Conservation (phyloP, 2,888 invertebrate genomes). For the Endomychus coccineus region DNA sequence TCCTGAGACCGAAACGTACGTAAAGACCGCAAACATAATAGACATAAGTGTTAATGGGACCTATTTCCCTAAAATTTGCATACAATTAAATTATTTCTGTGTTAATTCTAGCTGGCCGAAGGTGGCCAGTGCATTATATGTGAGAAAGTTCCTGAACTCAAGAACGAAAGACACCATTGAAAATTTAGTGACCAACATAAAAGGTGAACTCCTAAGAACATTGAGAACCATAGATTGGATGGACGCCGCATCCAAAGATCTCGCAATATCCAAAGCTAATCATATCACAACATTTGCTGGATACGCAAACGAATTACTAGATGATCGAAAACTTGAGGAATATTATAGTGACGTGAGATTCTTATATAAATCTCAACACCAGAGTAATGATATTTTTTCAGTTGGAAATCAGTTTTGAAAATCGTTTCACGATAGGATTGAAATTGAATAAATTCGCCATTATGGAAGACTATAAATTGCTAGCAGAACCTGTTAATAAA, state of each 20-base stretch:
- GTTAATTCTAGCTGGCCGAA: conserved; percentile 49
- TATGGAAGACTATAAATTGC: conserved; percentile 7
- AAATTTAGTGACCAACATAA: conserved; percentile 75
- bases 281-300: conserved; percentile 78
- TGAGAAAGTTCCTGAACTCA: conserved; percentile 72
- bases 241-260: conserved; percentile 66
- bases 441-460: conserved; percentile 8
- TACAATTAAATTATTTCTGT: too few species aligned
- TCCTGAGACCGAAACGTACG: too few species aligned
- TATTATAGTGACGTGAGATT: conserved; percentile 51
- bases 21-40: too few species aligned
- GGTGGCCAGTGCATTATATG: conserved; percentile 71
- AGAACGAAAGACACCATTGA: conserved; percentile 68
- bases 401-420: conserved; percentile 8
- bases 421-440: conserved; percentile 8
- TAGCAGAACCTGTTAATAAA: conserved; percentile 8
- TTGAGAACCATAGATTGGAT: conserved; percentile 61
- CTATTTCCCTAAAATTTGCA: too few species aligned
- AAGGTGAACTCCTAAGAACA: conserved; percentile 40
- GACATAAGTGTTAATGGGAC: too few species aligned
- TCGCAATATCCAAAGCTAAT: conserved; percentile 65
- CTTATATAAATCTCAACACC: conserved; percentile 1
- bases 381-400: conserved; percentile 2
- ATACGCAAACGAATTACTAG: conserved; percentile 77
- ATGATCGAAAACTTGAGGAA: conserved; percentile 64